A percentile compares a stretch with the other conserved stretches of the same genome.
These are phyloP conservation scores for Aldabrachelys gigantea DNA, from an alignment of 2,113 vertebrate species.

Conservation along the genomic window DNA sequence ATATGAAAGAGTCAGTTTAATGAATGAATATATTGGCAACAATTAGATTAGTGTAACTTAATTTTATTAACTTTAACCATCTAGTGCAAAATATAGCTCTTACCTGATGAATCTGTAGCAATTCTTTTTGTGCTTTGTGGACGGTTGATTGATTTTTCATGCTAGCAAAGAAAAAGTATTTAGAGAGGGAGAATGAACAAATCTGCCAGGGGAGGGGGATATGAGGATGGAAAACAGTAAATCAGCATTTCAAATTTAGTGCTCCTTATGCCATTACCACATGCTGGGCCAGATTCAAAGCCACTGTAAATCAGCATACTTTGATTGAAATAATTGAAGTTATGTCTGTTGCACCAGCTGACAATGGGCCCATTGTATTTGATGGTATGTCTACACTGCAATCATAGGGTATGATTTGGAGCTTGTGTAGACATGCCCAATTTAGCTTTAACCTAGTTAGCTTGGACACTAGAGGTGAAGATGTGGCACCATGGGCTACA, in stretches of 20 bases:
- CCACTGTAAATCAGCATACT: not conserved
- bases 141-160: conserved; percentile 74
- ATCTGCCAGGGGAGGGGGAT: not conserved
- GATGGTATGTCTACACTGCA: not conserved
- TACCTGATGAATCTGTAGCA: conserved; percentile 79
- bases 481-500: not conserved
- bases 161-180: conserved; percentile 69
- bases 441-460: not conserved
- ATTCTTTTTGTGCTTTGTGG: conserved; percentile 67
- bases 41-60: not conserved
- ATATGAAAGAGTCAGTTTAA: not conserved
- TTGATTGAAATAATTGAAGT: not conserved
- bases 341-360: not conserved
- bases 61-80: not conserved
- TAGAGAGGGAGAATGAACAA: not conserved
- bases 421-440: not conserved
- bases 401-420: not conserved
- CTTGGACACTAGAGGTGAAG: not conserved
- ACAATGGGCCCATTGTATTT: not conserved
- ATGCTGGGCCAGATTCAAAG: not conserved
- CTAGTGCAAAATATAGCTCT: conserved; percentile 1
- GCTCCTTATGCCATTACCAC: not conserved
- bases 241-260: not conserved
- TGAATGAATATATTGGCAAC: not conserved
- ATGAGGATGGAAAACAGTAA: not conserved